A percentile compares a stretch with the other conserved stretches of the same genome.
Evolutionary conservation across 2,888 invertebrate species (phyloP).

Genomic region (Halictus ligatus): DNA sequence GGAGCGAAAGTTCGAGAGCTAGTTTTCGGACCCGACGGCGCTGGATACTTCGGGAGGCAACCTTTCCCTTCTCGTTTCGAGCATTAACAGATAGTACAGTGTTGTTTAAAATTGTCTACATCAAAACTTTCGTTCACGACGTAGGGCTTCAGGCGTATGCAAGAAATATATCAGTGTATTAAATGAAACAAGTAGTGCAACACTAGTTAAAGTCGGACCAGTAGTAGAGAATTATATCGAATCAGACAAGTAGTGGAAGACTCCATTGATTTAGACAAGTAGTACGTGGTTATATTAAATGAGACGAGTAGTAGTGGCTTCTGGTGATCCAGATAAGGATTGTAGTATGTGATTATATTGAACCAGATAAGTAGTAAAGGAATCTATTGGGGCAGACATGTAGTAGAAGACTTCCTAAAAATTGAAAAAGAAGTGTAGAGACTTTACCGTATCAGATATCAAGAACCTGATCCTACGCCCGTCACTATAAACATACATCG

Average conservation of each 20-base stretch:
- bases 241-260: neutral
- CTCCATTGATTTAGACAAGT: neutral
- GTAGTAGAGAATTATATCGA: neutral
- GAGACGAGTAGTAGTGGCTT: neutral
- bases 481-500: too few relatives aligned
- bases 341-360: neutral
- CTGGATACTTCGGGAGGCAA: slow-evolving; percentile 11
- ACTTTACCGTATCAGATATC: too few relatives aligned
- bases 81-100: neutral
- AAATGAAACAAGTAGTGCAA: neutral
- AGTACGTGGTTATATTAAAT: neutral
- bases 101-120: neutral
- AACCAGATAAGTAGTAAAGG: neutral
- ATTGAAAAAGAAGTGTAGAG: too few relatives aligned
- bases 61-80: neutral
- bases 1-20: neutral
- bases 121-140: neutral
- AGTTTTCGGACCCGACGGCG: slow-evolving; percentile 13
- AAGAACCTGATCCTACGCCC: too few relatives aligned
- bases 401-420: too few relatives aligned
- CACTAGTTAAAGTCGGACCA: neutral
- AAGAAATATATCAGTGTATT: neutral
- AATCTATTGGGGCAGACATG: neutral
- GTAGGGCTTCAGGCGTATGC: too few relatives aligned
- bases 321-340: neutral